These are phyloP conservation scores for Xiphophorus hellerii DNA, from an alignment of 2,113 vertebrate species.

Conservation along the genomic window DNA sequence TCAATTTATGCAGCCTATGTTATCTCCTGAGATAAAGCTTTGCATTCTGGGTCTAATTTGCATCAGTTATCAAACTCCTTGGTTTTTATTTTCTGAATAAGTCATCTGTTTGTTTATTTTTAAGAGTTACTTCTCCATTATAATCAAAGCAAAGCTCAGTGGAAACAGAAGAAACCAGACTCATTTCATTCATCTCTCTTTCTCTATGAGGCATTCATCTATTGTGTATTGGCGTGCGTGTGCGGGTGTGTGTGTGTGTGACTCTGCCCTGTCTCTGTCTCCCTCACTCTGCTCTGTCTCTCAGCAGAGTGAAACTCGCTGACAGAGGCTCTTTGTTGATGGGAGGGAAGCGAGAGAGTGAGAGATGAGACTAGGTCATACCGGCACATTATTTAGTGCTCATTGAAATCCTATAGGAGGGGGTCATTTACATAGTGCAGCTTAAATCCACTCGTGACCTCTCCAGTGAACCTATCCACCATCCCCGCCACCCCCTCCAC, in stretches of 20 bases:
- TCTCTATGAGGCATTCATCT: conserved; percentile 14
- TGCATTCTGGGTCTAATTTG: conserved; percentile 20
- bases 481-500: conserved; percentile 25
- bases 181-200: conserved; percentile 33
- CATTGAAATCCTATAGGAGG: conserved; percentile 73
- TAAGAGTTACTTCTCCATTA: conserved; percentile 18
- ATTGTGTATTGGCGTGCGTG: conserved; percentile 34
- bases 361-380: conserved; percentile 61
- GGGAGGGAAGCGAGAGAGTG: background rate
- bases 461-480: conserved; percentile 38
- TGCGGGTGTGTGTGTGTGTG: conserved; percentile 34
- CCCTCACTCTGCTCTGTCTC: conserved; percentile 23
- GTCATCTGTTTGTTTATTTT: conserved; percentile 32
- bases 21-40: conserved; percentile 14
- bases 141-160: conserved; percentile 17
- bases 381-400: conserved; percentile 64
- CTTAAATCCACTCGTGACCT: conserved; percentile 72
- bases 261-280: conserved; percentile 33
- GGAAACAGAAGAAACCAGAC: conserved; percentile 7
- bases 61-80: conserved; percentile 31
- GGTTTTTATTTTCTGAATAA: conserved; percentile 26
- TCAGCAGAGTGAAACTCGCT: conserved; percentile 49
- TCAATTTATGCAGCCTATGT: conserved; percentile 8
- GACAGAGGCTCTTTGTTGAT: conserved; percentile 71
- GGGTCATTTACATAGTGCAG: conserved; percentile 64